Conservation (phyloP, 2,888 invertebrate genomes). For the Himalopsyche anomala region DNA sequence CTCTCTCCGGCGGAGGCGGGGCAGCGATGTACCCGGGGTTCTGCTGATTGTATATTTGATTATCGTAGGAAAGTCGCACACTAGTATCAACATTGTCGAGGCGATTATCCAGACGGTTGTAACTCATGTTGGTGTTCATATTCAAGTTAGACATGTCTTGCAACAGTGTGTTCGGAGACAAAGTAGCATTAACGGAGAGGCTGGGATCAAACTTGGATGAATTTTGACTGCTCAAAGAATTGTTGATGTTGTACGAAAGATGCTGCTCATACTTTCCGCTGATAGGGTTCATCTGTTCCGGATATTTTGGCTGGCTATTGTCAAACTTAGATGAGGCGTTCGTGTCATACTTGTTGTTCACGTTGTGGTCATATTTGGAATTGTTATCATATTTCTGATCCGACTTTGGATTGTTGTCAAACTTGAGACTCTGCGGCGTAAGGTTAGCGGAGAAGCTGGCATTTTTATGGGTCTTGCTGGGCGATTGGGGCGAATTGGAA, state of each 20-base stretch:
- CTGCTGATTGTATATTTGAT: conserved; percentile 55
- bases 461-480: conserved; percentile 64
- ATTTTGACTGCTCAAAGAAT: conserved; percentile 58
- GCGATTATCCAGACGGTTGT: conserved; percentile 53
- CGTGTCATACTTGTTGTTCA: conserved; percentile 63
- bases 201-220: conserved; percentile 61
- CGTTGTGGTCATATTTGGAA: conserved; percentile 64
- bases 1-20: conserved; percentile 90
- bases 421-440: conserved; percentile 64
- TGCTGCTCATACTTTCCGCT: conserved; percentile 62
- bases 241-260: conserved; percentile 56
- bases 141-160: conserved; percentile 63
- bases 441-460: conserved; percentile 64
- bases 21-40: conserved; percentile 68
- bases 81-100: conserved; percentile 46
- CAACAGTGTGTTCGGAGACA: conserved; percentile 58
- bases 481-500: conserved; percentile 64
- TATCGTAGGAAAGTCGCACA: conserved; percentile 51
- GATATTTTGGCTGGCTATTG: conserved; percentile 59
- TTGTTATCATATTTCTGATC: conserved; percentile 60
- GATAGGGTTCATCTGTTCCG: conserved; percentile 58
- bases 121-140: conserved; percentile 50
- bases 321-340: conserved; percentile 59
- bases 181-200: conserved; percentile 51
- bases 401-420: conserved; percentile 62